phyloP scores from a whole-genome alignment of 2,113 vertebrate genomes.

The Martes martes region DNA sequence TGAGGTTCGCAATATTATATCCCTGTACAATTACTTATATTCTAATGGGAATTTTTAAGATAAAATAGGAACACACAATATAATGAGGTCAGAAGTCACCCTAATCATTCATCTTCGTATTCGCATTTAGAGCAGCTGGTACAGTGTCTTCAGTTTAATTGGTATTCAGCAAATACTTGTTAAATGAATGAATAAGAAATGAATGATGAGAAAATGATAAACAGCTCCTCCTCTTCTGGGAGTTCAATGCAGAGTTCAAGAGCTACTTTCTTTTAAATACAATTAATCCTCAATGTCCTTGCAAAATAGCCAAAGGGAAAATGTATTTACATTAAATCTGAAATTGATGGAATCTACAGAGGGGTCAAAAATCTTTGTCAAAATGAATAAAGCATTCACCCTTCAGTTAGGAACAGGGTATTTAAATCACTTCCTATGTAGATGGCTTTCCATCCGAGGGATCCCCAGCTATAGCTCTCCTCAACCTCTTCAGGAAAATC shows the following conservation, averaged over 20 bases:
- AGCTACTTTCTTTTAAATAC: constrained; percentile 57
- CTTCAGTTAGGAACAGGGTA: neutral
- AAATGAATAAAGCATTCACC: neutral
- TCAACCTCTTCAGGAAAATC: neutral
- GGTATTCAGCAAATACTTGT: constrained; percentile 39
- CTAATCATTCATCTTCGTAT: neutral
- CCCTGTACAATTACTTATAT: neutral
- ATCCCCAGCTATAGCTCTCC: neutral
- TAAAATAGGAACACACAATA: neutral
- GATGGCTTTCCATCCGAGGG: neutral
- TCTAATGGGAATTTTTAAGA: neutral
- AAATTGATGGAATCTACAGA: constrained; percentile 12
- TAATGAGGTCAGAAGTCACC: neutral
- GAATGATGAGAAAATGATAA: constrained; percentile 45
- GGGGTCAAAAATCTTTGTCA: constrained; percentile 28
- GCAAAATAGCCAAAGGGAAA: constrained; percentile 59
- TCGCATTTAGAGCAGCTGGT: neutral
- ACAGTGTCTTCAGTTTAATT: neutral
- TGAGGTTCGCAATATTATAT: neutral
- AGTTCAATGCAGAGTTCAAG: neutral
- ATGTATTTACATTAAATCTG: constrained; percentile 36
- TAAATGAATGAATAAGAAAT: constrained; percentile 29
- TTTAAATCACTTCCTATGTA: neutral
- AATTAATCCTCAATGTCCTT: constrained; percentile 68
- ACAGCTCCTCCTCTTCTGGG: constrained; percentile 25